Percentiles rank a stretch among this genome's conserved stretches.
phyloP scores from a whole-genome alignment of 2,888 invertebrate genomes.

The Calameuta idolon region DNA sequence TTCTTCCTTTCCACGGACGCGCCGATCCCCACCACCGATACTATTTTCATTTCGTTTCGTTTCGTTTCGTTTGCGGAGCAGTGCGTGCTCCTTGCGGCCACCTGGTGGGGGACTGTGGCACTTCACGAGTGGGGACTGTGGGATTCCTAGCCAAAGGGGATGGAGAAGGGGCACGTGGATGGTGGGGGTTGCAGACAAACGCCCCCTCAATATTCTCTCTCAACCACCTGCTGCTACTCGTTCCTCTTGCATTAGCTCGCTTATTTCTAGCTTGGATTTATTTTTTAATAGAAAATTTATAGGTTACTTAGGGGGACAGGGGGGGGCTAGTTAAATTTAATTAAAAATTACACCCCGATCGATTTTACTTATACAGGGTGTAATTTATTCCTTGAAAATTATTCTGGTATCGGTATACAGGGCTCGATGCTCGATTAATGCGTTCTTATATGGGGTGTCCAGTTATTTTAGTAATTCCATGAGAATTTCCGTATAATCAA shows the following conservation, averaged over 20 bases:
- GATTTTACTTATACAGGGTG: background rate
- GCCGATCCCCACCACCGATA: slow-evolving; percentile 23
- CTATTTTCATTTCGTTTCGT: slow-evolving; percentile 22
- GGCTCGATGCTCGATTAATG: background rate
- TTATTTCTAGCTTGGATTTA: background rate
- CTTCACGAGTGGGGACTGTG: slow-evolving; percentile 21
- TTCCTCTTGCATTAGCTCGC: slow-evolving; percentile 7
- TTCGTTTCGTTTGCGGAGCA: slow-evolving; percentile 26
- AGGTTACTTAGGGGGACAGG: too few species aligned
- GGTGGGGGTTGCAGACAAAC: slow-evolving; percentile 41
- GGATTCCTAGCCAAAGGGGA: slow-evolving; percentile 46
- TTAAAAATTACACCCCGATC: background rate
- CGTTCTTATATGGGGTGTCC: background rate
- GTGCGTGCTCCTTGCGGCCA: slow-evolving; percentile 14
- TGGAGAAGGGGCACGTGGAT: slow-evolving; percentile 28
- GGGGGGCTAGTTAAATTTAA: background rate
- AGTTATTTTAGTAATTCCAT: background rate
- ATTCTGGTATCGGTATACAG: background rate
- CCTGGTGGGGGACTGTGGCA: slow-evolving; percentile 24
- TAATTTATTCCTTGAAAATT: background rate
- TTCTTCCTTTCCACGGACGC: slow-evolving; percentile 35
- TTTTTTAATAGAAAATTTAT: background rate
- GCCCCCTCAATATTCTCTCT: slow-evolving; percentile 51
- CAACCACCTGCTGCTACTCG: slow-evolving; percentile 63
- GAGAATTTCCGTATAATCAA: background rate